Percentiles rank a stretch among this genome's conserved stretches.
Conservation (phyloP, 2,888 invertebrate species). For the Drosophila meridionalis region DNA sequence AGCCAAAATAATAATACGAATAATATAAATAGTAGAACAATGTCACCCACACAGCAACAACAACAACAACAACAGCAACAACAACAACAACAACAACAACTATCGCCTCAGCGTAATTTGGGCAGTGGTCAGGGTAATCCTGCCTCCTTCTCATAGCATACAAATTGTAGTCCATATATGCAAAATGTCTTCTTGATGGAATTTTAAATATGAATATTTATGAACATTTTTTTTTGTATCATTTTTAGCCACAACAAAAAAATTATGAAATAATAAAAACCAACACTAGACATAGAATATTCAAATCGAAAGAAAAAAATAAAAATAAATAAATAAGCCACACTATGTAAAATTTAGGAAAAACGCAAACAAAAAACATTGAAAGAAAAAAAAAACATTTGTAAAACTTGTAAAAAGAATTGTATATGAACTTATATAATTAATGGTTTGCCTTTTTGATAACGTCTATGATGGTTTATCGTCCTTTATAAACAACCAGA, state of each 20-base stretch:
- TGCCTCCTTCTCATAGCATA: constrained; percentile 70
- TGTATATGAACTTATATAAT: constrained; percentile 54
- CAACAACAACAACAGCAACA: constrained; percentile 42
- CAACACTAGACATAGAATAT: constrained; percentile 20
- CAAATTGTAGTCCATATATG: constrained; percentile 49
- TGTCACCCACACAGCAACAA: constrained; percentile 37
- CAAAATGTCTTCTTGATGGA: constrained; percentile 76
- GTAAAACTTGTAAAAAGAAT: constrained; percentile 69
- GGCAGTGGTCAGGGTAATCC: constrained; percentile 42
- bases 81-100: constrained; percentile 37
- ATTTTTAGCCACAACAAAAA: constrained; percentile 57
- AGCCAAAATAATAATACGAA: constrained; percentile 71
- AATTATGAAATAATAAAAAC: constrained; percentile 36
- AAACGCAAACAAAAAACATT: background rate
- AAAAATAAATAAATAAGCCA: constrained; percentile 13
- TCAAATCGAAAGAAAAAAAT: constrained; percentile 29
- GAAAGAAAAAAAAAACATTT: constrained; percentile 30
- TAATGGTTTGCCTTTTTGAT: constrained; percentile 74
- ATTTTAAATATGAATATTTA: constrained; percentile 62
- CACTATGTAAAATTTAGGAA: constrained; percentile 24
- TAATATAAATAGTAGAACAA: constrained; percentile 57
- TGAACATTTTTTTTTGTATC: constrained; percentile 56
- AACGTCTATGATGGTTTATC: constrained; percentile 74
- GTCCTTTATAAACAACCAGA: constrained; percentile 59
- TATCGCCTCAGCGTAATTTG: constrained; percentile 60